Evolutionary conservation across 2,797 vertebrate genomes (phyloP).

Genomic region (Parotocinclus haroldoi): DNA sequence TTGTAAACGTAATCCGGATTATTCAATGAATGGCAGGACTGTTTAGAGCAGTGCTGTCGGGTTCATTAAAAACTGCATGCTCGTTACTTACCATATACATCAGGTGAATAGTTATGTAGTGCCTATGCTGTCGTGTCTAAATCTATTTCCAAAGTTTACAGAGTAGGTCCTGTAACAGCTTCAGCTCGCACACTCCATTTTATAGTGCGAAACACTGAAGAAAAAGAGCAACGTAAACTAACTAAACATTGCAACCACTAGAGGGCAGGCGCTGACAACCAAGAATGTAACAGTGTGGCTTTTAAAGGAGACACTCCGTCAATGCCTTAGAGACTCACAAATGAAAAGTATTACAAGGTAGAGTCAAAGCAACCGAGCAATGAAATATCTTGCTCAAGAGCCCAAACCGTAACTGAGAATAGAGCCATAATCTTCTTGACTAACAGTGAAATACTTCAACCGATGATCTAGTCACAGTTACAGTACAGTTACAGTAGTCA

Average conservation of each 20-base stretch:
- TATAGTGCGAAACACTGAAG: neutral
- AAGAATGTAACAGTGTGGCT: no score
- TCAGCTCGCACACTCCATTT: conserved; percentile 1
- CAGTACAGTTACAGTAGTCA: no score
- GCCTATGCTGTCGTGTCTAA: neutral
- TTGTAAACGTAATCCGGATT: neutral
- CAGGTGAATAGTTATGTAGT: neutral
- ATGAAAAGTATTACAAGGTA: no score
- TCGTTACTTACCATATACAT: neutral
- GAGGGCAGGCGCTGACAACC: conserved; percentile 4
- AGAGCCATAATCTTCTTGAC: no score
- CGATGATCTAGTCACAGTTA: no score
- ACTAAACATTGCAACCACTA: conserved; percentile 7
- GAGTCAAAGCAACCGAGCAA: no score
- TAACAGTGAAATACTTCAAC: no score
- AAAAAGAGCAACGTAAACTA: neutral
- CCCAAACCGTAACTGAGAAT: no score
- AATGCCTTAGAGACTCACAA: no score
- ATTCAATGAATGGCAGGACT: neutral
- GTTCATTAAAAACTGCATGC: neutral
- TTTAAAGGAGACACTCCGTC: no score
- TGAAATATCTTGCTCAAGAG: no score
- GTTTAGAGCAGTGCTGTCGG: neutral
- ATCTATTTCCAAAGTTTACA: neutral
- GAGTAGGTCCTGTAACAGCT: conserved; percentile 22